Base-by-base conservation (phyloP, 1,140 invertebrate genomes). In the Aleiodes sp. region DNA sequence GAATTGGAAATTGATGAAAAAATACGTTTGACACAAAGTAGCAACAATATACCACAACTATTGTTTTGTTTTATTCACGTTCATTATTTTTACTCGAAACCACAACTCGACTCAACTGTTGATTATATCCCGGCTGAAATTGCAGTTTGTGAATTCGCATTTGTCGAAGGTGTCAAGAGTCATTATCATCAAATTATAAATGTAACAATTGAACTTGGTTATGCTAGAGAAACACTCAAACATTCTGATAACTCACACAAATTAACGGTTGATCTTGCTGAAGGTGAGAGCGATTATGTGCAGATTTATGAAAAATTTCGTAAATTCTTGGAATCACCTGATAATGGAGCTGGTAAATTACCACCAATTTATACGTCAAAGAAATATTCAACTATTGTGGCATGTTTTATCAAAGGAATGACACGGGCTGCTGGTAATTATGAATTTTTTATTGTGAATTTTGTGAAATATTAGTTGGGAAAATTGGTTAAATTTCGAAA, bases 181-280 rank as follows among this genome's bases (percentile, higher is more conserved):
- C 70, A 81, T 1, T 89, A 88, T 70, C 87, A 89, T 77, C 77
- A 80, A 71, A 75, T 88, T 9, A 76, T 90, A 0, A 87, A 86
- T 63, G 84, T 86, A 37, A 56, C 75, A 6, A 85, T 88, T 57
- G 87, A 85, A 24, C 35, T 87, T 0, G 90, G 90, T 0, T 90
- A 87, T 70, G 81, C 80, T 0, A 79, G 78, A 19, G 83, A 87
- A 35, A 87, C 88, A 0, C 81, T 85, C 56, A 72, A 82, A 6
- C 80, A 81, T 4, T 84, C 86, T n/a, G 65, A 84, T 26, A 76
- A 85, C 2, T 82, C 84, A 0, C 89, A 90, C 64, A 77, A 88
- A 21, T 80, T 90, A 12, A 83, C 86, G 63, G 76, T 82, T 2
- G 80, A 87, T 21, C 9, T 78, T 16, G 0, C 19, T 9, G 68